Evolutionary conservation across 2,797 vertebrate species (phyloP).

Genomic region (Paramormyrops hopkinsi): DNA sequence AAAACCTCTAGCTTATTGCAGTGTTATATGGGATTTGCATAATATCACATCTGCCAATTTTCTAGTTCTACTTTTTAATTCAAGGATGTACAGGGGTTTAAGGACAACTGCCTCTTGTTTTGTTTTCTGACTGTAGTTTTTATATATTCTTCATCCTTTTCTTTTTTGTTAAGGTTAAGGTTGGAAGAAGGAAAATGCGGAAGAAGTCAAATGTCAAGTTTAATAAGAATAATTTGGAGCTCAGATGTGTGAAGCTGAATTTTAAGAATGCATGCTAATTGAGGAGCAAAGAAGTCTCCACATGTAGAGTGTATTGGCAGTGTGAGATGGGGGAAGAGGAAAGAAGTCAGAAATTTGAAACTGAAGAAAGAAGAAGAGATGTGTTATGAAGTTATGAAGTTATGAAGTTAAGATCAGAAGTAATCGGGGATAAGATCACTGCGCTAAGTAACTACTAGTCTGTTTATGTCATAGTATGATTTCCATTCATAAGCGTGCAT

Average conservation of each 20-base stretch:
- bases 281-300: conserved; percentile 66
- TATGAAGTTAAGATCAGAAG: conserved; percentile 91
- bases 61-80: background rate
- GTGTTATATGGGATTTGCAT: background rate
- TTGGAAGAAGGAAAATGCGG: conserved; percentile 97
- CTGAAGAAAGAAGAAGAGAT: conserved; percentile 99
- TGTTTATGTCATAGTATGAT: conserved; percentile 73
- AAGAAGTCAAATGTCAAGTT: conserved; percentile 97
- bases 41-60: background rate
- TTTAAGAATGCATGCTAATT: conserved; percentile 98
- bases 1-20: background rate
- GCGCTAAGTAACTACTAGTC: conserved; percentile 98
- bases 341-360: conserved; percentile 78
- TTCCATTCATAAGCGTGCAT: conserved; percentile 58
- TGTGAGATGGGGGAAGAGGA: conserved; percentile 57
- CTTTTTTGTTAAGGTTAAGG: conserved; percentile 99
- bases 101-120: conserved; percentile 46
- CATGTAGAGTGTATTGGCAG: conserved; percentile 62
- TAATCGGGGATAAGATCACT: conserved; percentile 97
- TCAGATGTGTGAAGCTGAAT: conserved; percentile 98
- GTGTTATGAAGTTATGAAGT: conserved; percentile 77
- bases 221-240: conserved; percentile 95
- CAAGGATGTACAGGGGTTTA: conserved; percentile 23
- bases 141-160: conserved; percentile 96
- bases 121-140: conserved; percentile 74